A percentile compares a stretch with the other conserved stretches of the same genome.
phyloP scores from a whole-genome alignment of 2,888 invertebrate genomes.

The Syrphus vitripennis region DNA sequence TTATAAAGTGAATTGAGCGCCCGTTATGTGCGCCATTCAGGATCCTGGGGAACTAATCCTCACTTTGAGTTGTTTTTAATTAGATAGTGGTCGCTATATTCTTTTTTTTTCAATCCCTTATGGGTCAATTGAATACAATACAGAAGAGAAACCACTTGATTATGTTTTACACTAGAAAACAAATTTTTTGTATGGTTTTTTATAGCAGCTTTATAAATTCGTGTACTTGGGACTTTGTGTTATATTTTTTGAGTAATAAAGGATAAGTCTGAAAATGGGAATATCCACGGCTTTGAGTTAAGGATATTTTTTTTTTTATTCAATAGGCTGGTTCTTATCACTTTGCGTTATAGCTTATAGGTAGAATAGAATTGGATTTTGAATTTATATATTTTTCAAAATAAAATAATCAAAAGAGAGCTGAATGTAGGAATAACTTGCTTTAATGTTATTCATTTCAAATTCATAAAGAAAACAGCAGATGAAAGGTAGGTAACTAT shows the following conservation, averaged over 20 bases:
- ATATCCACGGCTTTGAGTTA: not conserved
- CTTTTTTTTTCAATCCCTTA: constrained; percentile 14
- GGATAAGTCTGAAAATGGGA: not conserved
- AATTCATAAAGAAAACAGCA: not conserved
- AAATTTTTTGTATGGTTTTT: not conserved
- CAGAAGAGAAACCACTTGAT: constrained; percentile 33
- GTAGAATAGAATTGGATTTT: not conserved
- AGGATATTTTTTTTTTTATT: not conserved
- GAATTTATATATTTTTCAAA: not conserved
- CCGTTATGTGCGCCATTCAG: constrained; percentile 39
- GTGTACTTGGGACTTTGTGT: not conserved
- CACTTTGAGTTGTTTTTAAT: constrained; percentile 60
- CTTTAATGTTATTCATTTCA: not conserved
- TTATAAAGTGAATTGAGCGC: constrained; percentile 54
- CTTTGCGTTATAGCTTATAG: no score
- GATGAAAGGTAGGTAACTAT: not conserved
- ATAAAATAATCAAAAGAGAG: not conserved
- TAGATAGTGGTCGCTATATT: constrained; percentile 6
- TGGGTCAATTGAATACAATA: constrained; percentile 43
- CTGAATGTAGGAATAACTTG: not conserved
- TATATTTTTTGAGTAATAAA: not conserved
- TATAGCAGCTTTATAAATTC: not conserved
- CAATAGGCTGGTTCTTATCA: not conserved
- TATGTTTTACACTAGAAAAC: constrained; percentile 22
- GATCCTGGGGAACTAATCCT: constrained; percentile 14